Evolutionary conservation across 2,113 vertebrate genomes (phyloP).

Genomic region (Spermophilus dauricus): DNA sequence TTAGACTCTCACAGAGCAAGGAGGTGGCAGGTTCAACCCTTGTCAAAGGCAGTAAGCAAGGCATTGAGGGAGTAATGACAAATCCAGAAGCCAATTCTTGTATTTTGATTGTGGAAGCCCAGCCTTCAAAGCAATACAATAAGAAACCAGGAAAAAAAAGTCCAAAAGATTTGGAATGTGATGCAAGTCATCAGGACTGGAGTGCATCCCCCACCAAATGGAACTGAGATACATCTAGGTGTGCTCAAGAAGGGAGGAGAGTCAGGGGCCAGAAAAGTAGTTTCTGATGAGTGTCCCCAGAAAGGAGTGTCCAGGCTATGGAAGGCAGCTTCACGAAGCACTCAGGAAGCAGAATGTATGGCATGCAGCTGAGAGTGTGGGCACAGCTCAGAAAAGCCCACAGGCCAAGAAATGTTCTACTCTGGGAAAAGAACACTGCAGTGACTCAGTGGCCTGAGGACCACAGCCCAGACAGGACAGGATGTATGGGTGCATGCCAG

Average conservation of each 20-base stretch:
- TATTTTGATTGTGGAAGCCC: neutral
- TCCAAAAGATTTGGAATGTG: neutral
- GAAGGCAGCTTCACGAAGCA: too few relatives aligned
- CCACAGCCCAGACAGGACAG: neutral
- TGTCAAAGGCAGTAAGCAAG: neutral
- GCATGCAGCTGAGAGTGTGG: neutral
- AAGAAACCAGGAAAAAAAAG: neutral
- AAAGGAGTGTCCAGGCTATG: neutral
- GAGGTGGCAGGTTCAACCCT: too few relatives aligned
- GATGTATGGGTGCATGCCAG: neutral
- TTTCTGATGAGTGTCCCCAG: neutral
- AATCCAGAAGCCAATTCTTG: neutral
- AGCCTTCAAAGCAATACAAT: neutral
- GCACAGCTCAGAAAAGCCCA: neutral
- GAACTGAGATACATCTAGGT: neutral
- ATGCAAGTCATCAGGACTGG: neutral
- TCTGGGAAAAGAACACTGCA: neutral
- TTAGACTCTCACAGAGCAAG: neutral
- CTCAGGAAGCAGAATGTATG: accelerated
- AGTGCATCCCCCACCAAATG: accelerated
- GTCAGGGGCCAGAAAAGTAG: accelerated
- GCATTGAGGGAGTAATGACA: neutral
- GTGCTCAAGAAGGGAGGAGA: neutral
- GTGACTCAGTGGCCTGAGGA: neutral
- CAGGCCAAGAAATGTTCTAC: neutral